Base-by-base conservation (phyloP, 35 echinoderm and acorn worm species). In the Anneissia japonica region DNA sequence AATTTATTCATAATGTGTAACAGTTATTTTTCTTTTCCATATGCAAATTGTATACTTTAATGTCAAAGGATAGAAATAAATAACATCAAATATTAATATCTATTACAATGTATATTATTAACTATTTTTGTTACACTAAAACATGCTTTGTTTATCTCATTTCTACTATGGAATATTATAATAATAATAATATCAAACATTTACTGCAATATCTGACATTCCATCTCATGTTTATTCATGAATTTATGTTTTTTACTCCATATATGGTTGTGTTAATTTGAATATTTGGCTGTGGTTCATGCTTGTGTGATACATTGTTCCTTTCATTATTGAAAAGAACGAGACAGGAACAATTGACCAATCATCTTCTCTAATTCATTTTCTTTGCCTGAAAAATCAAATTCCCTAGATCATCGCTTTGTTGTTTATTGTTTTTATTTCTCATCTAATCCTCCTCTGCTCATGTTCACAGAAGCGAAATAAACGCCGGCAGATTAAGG, bases 381-480 rank as follows among this genome's bases (percentile, higher is more conserved):
- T 64, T 64, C 51, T 64, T 64, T 64, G 51, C 51, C 26, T 64
- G 51, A 64, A 64, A 64, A 64, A 26, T 64, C 7, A 64, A 64
- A 19, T 64, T 43, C 51, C 51, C 51, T 64, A 64, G 51, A 16
- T 64, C 51, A 64, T 64, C 51, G 51, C 51, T 64, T 64, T 64
- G 51, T 64, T 64, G 26, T 9, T 64, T 64, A 64, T 64, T 64
- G 51, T 64, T 64, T 64, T 64, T 64, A 64, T 64, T 64, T 64
- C 51, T 64, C 51, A 64, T 64, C 51, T 64, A 64, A 64, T 64
- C n/a, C n/a, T n/a, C n/a, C n/a, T 64, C 51, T 64, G 51, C 51
- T 64, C 51, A 64, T 64, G 51, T 64, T 23, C 51, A 64, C 51
- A 64, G 51, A 64, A 64, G 51, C 51, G 51, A 64, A 64, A 64